Evolutionary conservation across 35 echinoderm and acorn worm species (phyloP), one percentile per base, ranked within the genome.

Genomic region (Patiria miniata): DNA sequence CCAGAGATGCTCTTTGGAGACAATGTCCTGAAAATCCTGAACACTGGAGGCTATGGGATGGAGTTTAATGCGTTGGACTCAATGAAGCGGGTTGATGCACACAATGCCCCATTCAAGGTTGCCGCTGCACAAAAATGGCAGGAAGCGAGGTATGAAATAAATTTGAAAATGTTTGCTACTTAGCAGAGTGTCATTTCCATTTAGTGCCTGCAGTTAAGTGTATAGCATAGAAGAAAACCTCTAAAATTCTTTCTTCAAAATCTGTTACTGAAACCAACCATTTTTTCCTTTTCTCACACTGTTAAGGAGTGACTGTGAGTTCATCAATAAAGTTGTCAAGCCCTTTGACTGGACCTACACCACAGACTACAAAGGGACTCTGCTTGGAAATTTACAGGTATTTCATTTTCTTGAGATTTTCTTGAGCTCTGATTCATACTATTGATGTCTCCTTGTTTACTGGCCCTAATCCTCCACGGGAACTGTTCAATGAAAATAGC

Each of bases 341-440:
- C 95, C 95, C 57, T 98, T 98, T 89, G 95, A 98, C 68, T 98
- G 95, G 95, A 98, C 95, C 5, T 98, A 88, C 52, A 98, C 95
- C 16, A 98, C 95, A 78, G 82, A 94, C 78, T 98, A 98, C 86
- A 94, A 86, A 59, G 95, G 95, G 12, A 89, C 95, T 39, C 26
- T 97, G 33, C 30, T 57, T 73, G 65, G 65, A 73, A 30, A 73
- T 23, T 34, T 73, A 32, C 65, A 73, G 65, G 65, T 73, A 60
- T 7, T 60, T n/a, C n/a, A n/a, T n/a, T n/a, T n/a, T n/a, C n/a
- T n/a, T n/a, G n/a, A n/a, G n/a, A n/a, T n/a, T n/a, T n/a, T n/a
- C n/a, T n/a, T n/a, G n/a, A n/a, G n/a, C n/a, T n/a, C n/a, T n/a
- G n/a, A n/a, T n/a, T n/a, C n/a, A n/a, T n/a, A n/a, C n/a, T n/a